Base-by-base conservation (phyloP, 2,797 vertebrate genomes). In the Vireo griseus region DNA sequence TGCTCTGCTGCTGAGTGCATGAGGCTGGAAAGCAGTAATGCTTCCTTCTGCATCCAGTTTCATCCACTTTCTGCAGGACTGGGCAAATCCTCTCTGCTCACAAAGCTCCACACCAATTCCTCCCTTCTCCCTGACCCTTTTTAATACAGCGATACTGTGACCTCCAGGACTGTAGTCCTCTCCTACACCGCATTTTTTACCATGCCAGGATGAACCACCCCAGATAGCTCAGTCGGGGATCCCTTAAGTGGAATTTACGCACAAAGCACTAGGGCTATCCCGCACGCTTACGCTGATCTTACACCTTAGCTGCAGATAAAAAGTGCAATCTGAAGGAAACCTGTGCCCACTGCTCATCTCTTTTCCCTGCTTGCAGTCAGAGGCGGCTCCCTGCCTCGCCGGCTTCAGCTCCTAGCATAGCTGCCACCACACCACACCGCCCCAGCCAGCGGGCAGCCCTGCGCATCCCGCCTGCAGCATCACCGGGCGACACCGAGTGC, bases 251-350 rank as follows among this genome's bases (percentile, higher is more conserved):
- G 17, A 57, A 74, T 3, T 39, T 42, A 59, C 5, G 11, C 72
- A 20, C 3, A 37, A 20, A 73, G 39, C 26, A 25, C 29, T 77
- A 35, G 25, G 10, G 31, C 14, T 51, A 28, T 13, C 35, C 16
- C 3, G 5, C 33, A 28, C 44, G 4, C 26, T 39, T 13, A 10
- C 0, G 22, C 21, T 7, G 10, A 25, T 18, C 13, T 20, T 2
- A 29, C 79, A 58, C 48, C 42, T 19, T 0, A 26, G 40, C 0
- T 5, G 37, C 47, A 16, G 20, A 7, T 2, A 42, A 28, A 73
- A n/a, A 16, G 11, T 22, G 65, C 67, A 16, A 16, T 4, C 20
- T 2, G 31, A 33, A 28, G 19, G 10, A 35, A 62, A 33, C n/a
- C 68, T 13, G 44, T 2, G 29, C 59, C 37, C 17, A 8, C 51